Base-by-base conservation (phyloP, 2,797 vertebrate genomes). In the Tinamus major region DNA sequence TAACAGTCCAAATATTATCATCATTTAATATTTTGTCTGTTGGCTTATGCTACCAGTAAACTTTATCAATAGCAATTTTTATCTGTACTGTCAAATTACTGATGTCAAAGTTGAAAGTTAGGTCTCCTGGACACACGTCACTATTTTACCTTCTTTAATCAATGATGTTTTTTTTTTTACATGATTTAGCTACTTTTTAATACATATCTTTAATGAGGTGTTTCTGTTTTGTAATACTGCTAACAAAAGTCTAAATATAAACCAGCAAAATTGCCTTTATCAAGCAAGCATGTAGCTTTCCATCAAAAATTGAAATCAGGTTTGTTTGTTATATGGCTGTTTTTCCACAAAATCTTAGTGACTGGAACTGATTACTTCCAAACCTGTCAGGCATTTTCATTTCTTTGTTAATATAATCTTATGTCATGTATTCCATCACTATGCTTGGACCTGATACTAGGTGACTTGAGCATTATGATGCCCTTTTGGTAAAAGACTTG, bases 1-100 rank as follows among this genome's bases (percentile, higher is more conserved):
- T 19, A 48, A 15, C 3, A 2, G 13, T 61, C 71, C 44, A 72
- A 55, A 76, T 1, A 2, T 65, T 68, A 2, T 0, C 7, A 27
- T 67, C 7, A 21, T 63, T 78, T 71, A 75, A 51, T 37, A 13
- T 71, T 89, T 78, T 6, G 1, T 69, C 33, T 55, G 24, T 33
- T 4, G 3, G 63, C n/a, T 76, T 76, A 39, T 15, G 1, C 3
- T 1, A 31, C 27, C 27, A 48, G 26, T 58, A 65, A 79, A 39
- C 39, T 91, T 78, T 20, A 31, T 41, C 13, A 48, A 21, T 3
- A 58, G 2, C 21, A 19, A 53, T 15, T 48, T 3, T 42, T 63
- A 9, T n/a, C 44, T 84, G 3, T 61, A 29, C 9, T 20, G 55
- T 37, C 9, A 64, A 61, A 46, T 37, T 13, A 1, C 59, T 63